Conservation (phyloP, 1,140 invertebrate species). For the Ceratina calcarata region DNA sequence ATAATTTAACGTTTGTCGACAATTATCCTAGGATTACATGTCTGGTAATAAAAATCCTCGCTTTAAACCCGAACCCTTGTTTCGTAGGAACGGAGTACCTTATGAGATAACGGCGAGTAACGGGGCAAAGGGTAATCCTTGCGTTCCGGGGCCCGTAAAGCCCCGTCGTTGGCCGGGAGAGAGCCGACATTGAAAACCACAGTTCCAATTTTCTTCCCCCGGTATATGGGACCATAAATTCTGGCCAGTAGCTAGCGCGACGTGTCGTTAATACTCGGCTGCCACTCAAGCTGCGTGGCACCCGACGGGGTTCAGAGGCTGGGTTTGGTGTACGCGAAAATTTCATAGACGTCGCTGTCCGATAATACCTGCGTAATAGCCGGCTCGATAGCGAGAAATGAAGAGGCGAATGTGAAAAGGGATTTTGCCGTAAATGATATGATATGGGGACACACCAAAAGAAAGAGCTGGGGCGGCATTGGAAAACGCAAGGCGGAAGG, state of each 20-base stretch:
- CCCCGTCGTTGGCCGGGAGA: constrained; percentile 10
- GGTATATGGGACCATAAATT: constrained; percentile 41
- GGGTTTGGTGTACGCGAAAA: constrained; percentile 30
- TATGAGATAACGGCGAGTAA: not conserved
- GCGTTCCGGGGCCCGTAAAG: constrained; percentile 17
- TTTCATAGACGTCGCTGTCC: constrained; percentile 59
- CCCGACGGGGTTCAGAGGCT: not conserved
- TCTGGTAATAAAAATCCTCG: not conserved
- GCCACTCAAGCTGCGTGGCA: constrained; percentile 7
- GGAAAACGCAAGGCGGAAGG: constrained; percentile 43
- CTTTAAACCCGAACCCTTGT: not conserved
- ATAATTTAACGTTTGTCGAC: no score
- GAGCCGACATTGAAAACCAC: constrained; percentile 38
- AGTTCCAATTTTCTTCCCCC: constrained; percentile 41
- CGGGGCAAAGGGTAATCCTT: constrained; percentile 17
- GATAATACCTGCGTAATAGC: constrained; percentile 74
- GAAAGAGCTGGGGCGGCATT: constrained; percentile 52
- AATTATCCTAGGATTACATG: no score
- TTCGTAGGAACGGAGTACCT: not conserved
- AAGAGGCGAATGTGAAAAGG: constrained; percentile 61
- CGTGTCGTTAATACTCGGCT: constrained; percentile 42
- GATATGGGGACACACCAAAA: constrained; percentile 73
- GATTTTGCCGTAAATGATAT: constrained; percentile 74
- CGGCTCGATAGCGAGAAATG: constrained; percentile 41
- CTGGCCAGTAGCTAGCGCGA: constrained; percentile 18